phyloP scores from a whole-genome alignment of 2,113 vertebrate species.

The Rhagologus leucostigma region DNA sequence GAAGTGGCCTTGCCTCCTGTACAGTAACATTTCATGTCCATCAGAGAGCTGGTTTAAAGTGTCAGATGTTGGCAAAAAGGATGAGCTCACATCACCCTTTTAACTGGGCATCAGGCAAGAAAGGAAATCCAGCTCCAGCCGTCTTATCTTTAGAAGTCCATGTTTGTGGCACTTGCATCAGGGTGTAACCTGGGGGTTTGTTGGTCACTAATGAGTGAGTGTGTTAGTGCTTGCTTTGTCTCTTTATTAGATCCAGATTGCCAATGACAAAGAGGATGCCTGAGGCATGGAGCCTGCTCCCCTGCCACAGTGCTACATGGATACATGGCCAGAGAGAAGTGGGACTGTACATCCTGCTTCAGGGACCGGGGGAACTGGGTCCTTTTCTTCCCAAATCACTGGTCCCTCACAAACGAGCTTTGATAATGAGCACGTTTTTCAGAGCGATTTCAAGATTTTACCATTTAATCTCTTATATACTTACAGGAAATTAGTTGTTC shows the following conservation, averaged over 20 bases:
- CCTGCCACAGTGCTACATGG: fast-evolving
- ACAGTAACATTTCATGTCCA: background rate
- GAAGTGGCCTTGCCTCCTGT: background rate
- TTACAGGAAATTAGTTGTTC: background rate
- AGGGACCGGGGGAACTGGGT: background rate
- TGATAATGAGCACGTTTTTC: background rate
- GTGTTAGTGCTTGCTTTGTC: background rate
- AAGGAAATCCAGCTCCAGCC: background rate
- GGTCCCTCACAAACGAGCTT: background rate
- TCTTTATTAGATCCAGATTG: background rate
- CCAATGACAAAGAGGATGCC: background rate
- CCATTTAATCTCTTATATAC: background rate
- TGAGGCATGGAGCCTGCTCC: background rate
- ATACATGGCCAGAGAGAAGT: background rate
- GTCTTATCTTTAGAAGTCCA: background rate
- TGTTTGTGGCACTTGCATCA: background rate
- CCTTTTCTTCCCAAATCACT: background rate
- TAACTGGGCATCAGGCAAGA: background rate
- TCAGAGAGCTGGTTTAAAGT: background rate
- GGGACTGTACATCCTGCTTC: background rate
- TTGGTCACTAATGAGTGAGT: background rate
- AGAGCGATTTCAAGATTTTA: background rate
- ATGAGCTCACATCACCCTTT: background rate
- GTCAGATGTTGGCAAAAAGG: background rate
- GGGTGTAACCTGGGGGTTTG: background rate